Base-by-base conservation (phyloP, 2,888 invertebrate genomes). In the Drosophila nigritarsus region DNA sequence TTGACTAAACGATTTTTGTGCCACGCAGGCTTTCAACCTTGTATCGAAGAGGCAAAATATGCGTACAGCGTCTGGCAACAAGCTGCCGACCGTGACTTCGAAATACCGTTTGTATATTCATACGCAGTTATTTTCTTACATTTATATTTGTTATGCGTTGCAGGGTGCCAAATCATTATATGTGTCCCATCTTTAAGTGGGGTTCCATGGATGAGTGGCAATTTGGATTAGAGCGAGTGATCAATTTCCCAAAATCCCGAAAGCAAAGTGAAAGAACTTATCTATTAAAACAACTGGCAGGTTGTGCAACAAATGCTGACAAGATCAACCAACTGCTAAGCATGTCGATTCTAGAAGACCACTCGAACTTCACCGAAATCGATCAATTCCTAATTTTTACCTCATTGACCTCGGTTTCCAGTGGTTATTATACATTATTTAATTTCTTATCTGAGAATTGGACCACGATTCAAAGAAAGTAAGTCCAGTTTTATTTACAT, bases 101-200 rank as follows among this genome's bases (percentile, higher is more conserved):
- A 96, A 80, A 97, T 96, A 91, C 96, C 96, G 97, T 97, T 92
- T 95, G 95, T 94, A 78, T 38, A 32, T 4, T 2, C 11, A 4
- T 30, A 54, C 27, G n/a, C 9, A 8, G 5, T 11, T 62, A 59
- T 29, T 27, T 48, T 30, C 13, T 11, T 5, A 53, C 8, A 53
- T 24, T 62, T 1, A 58, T 18, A 15, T 29, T 50, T 45, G 15
- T 38, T 20, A 15, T 40, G 7, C 48, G 9, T 65, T 60, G 65
- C 78, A 97, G 97, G 8, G 95, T 97, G 56, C 94, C 96, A 24
- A 96, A 96, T 92, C 95, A 95, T 89, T 96, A 95, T 91, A 95
- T 97, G 73, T 97, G 97, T 74, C 96, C 97, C 1, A 96, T 97
- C 1, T 97, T 97, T 92, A 96, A 96, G 92, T 97, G 96, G 96